These are phyloP conservation scores for Agrochola lota DNA, from an alignment of 2,888 invertebrate genomes.

Conservation along the genomic window DNA sequence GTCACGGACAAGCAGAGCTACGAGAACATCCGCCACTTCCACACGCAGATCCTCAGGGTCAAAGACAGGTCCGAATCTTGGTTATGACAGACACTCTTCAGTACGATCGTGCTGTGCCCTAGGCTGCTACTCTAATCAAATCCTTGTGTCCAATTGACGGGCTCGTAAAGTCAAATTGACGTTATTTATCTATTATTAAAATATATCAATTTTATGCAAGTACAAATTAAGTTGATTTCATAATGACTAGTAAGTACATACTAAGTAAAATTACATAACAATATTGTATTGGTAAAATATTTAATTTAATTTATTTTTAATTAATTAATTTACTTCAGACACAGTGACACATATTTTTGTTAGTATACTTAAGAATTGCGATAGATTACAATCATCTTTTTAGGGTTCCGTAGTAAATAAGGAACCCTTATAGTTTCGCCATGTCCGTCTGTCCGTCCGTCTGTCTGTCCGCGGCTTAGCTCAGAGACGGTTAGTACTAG, in stretches of 20 bases:
- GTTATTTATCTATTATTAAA: too few relatives aligned
- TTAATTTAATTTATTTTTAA: too few relatives aligned
- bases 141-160: not conserved
- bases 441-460: too few relatives aligned
- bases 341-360: not conserved
- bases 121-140: too few relatives aligned
- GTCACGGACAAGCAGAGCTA: constrained; percentile 98
- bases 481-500: too few relatives aligned
- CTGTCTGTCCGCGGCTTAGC: too few relatives aligned
- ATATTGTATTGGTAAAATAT: too few relatives aligned
- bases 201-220: not conserved
- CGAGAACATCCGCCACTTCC: constrained; percentile 96
- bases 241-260: not conserved
- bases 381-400: too few relatives aligned
- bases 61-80: constrained; percentile 91
- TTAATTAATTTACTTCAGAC: not conserved
- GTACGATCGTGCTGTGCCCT: not conserved
- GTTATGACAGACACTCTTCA: not conserved
- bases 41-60: constrained; percentile 97
- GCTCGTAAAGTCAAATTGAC: not conserved
- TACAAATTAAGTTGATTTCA: not conserved
- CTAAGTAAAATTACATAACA: not conserved
- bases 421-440: too few relatives aligned
- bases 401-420: too few relatives aligned
- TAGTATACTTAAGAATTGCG: not conserved